These are phyloP conservation scores for Anthrax anthrax DNA, from an alignment of 2,888 invertebrate species.

Conservation along the genomic window DNA sequence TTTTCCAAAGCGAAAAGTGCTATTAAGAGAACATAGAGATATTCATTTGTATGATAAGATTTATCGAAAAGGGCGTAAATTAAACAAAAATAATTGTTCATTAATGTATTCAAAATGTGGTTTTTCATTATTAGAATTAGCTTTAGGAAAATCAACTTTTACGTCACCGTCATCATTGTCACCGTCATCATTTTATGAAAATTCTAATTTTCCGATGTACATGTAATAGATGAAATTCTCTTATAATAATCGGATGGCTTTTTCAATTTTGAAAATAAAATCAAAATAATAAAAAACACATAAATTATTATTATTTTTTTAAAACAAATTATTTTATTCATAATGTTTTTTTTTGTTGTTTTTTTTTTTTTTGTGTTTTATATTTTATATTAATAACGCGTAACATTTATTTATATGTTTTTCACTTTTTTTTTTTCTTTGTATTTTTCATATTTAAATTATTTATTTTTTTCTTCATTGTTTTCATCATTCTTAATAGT, in stretches of 20 bases:
- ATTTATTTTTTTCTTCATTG: not conserved
- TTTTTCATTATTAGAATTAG: slow-evolving; percentile 56
- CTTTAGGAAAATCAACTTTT: slow-evolving; percentile 39
- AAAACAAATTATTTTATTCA: slow-evolving; percentile 34
- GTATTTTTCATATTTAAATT: slow-evolving; percentile 4
- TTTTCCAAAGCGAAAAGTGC: slow-evolving; percentile 44
- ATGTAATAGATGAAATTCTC: too few relatives aligned
- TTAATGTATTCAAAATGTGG: slow-evolving; percentile 45
- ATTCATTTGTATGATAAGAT: slow-evolving; percentile 53
- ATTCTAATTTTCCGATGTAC: too few relatives aligned
- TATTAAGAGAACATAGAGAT: slow-evolving; percentile 45
- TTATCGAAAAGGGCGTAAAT: slow-evolving; percentile 40
- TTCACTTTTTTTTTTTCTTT: slow-evolving; percentile 5
- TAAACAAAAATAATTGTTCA: slow-evolving; percentile 40
- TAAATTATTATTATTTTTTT: slow-evolving; percentile 19
- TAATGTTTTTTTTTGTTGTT: too few relatives aligned
- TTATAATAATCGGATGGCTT: too few relatives aligned
- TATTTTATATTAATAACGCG: slow-evolving; percentile 52
- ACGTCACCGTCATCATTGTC: not conserved
- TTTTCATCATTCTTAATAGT: not conserved
- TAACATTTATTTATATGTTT: slow-evolving; percentile 41
- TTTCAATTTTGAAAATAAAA: too few relatives aligned
- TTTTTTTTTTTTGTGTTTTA: too few relatives aligned
- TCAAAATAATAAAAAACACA: not conserved
- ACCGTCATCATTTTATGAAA: too few relatives aligned